Evolutionary conservation across 2,888 invertebrate species (phyloP).

Genomic region (Luperina testacea): DNA sequence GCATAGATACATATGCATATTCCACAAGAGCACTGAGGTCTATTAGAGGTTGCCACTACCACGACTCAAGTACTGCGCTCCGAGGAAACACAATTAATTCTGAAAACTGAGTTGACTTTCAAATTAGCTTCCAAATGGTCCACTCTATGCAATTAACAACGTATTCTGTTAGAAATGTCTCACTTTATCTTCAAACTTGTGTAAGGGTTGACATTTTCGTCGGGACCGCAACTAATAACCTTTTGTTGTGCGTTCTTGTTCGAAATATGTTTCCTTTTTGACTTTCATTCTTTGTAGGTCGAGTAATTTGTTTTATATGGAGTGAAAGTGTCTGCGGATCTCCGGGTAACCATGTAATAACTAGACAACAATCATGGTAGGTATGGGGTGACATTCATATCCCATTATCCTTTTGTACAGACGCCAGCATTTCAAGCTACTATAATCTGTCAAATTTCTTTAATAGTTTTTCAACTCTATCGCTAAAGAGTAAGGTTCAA

Average conservation of each 20-base stretch:
- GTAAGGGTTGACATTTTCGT: conserved; percentile 21
- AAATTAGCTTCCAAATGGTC: conserved; percentile 68
- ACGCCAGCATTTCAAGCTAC: too few species aligned
- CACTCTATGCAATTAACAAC: conserved; percentile 66
- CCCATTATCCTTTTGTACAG: neutral
- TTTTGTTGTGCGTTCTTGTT: conserved; percentile 16
- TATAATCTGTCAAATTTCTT: too few species aligned
- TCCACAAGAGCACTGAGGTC: conserved; percentile 16
- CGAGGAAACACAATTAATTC: conserved; percentile 64
- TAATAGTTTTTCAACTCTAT: too few species aligned
- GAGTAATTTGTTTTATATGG: neutral
- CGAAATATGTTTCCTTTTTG: neutral
- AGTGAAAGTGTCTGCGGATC: neutral
- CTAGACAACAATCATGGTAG: neutral
- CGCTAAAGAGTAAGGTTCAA: too few species aligned
- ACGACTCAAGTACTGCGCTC: conserved; percentile 31
- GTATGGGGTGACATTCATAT: neutral
- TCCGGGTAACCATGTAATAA: neutral
- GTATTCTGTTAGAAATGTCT: conserved; percentile 58
- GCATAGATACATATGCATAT: neutral
- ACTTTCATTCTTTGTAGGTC: neutral
- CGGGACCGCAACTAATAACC: neutral
- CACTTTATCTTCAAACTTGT: conserved; percentile 53
- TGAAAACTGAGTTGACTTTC: conserved; percentile 65
- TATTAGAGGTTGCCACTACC: conserved; percentile 30